Conservation (phyloP, 2,888 invertebrate genomes). For the Leistus spinibarbis region DNA sequence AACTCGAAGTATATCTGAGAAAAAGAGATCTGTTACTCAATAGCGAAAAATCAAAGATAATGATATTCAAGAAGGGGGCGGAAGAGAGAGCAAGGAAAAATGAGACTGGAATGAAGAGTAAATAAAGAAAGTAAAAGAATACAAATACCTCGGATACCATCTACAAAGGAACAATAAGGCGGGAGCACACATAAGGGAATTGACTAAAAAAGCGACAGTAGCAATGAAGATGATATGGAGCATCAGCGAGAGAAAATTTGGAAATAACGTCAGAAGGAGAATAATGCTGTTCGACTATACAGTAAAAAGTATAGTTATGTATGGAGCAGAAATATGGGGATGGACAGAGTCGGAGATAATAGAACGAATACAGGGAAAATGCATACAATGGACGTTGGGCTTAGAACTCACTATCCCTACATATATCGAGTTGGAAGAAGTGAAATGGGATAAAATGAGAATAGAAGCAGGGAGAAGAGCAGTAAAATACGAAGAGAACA, state of each 20-base stretch:
- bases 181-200: slow-evolving; percentile 3
- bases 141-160: slow-evolving; percentile 40
- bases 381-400: slow-evolving; percentile 29
- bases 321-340: slow-evolving; percentile 31
- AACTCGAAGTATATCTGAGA: slow-evolving; percentile 25
- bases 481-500: not conserved
- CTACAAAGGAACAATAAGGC: slow-evolving; percentile 7
- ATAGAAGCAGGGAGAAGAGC: not conserved
- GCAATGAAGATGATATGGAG: slow-evolving; percentile 23
- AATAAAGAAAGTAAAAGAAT: slow-evolving; percentile 40
- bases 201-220: slow-evolving; percentile 13
- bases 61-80: slow-evolving; percentile 39
- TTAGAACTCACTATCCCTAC: not conserved
- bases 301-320: slow-evolving; percentile 12
- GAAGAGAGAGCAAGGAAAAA: slow-evolving; percentile 5
- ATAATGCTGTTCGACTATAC: slow-evolving; percentile 11
- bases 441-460: slow-evolving; percentile 22
- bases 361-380: too few species aligned
- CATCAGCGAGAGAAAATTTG: slow-evolving; percentile 23
- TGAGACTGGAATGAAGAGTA: slow-evolving; percentile 32
- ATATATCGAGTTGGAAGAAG: slow-evolving; percentile 24
- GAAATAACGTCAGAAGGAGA: not conserved
- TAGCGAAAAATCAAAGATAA: slow-evolving; percentile 35
- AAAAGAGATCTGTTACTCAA: slow-evolving; percentile 34
- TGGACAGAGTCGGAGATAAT: slow-evolving; percentile 13